A percentile compares a stretch with the other conserved stretches of the same genome.
Evolutionary conservation across 2,113 vertebrate species (phyloP).

Genomic region (Atractosteus spatula): DNA sequence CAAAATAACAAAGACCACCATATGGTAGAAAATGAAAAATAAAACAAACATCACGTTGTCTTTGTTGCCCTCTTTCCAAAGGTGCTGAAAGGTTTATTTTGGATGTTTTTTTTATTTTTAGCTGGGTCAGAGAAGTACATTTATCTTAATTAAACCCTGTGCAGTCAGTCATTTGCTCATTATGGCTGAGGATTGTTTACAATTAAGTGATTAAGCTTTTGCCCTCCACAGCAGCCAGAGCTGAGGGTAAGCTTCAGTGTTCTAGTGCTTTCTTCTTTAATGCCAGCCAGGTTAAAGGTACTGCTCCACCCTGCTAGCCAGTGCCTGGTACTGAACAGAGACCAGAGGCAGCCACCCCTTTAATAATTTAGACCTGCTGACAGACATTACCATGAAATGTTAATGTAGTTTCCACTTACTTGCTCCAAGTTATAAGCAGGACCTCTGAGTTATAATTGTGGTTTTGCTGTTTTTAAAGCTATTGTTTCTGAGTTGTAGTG

Average conservation of each 20-base stretch:
- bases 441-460: not conserved
- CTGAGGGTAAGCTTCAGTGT: not conserved
- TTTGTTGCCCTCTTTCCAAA: too few relatives aligned
- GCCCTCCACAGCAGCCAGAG: not conserved
- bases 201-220: conserved; percentile 12
- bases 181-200: not conserved
- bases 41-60: too few relatives aligned
- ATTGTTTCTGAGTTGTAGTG: not conserved
- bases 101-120: not conserved
- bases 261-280: not conserved
- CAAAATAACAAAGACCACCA: too few relatives aligned
- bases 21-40: too few relatives aligned
- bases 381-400: conserved; percentile 60
- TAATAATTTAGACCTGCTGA: conserved; percentile 63
- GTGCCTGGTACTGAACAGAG: not conserved
- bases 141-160: not conserved
- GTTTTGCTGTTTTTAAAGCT: not conserved
- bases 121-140: not conserved
- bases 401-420: conserved; percentile 62
- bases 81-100: not conserved
- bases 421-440: conserved; percentile 9
- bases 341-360: conserved; percentile 27
- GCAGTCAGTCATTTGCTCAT: not conserved
- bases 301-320: conserved; percentile 20
- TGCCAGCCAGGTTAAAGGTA: conserved; percentile 41